phyloP scores from a whole-genome alignment of 2,113 vertebrate genomes.

The Chionis minor region DNA sequence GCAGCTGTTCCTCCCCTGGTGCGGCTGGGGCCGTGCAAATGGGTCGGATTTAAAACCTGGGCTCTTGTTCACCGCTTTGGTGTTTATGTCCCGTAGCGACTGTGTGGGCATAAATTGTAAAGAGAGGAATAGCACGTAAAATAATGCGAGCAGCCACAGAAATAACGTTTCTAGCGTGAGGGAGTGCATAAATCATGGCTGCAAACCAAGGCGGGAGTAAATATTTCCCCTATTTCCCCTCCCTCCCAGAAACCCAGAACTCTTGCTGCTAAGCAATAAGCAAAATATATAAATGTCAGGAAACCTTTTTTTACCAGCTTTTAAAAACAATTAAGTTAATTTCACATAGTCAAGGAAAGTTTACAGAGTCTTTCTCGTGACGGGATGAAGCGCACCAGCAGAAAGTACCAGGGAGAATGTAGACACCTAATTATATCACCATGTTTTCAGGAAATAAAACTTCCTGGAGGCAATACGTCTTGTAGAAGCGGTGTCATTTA shows the following conservation, averaged over 20 bases:
- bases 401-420: fast-evolving
- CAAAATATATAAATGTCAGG: background rate
- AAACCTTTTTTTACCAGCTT: background rate
- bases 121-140: background rate
- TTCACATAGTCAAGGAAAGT: background rate
- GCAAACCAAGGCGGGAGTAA: background rate
- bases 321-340: background rate
- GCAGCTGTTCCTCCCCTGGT: background rate
- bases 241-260: background rate
- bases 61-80: background rate
- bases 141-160: background rate
- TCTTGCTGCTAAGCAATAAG: slow-evolving; percentile 12
- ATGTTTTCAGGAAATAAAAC: background rate
- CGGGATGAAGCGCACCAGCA: background rate
- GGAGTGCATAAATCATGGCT: background rate
- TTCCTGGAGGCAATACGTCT: background rate
- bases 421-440: background rate
- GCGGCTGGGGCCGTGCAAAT: background rate
- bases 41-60: background rate
- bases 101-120: background rate
- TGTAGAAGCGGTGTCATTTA: background rate
- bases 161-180: background rate
- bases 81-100: background rate
- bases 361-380: background rate
- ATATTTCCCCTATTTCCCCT: background rate